Evolutionary conservation across 2,113 vertebrate genomes (phyloP).

Genomic region (Reinhardtius hippoglossoides): DNA sequence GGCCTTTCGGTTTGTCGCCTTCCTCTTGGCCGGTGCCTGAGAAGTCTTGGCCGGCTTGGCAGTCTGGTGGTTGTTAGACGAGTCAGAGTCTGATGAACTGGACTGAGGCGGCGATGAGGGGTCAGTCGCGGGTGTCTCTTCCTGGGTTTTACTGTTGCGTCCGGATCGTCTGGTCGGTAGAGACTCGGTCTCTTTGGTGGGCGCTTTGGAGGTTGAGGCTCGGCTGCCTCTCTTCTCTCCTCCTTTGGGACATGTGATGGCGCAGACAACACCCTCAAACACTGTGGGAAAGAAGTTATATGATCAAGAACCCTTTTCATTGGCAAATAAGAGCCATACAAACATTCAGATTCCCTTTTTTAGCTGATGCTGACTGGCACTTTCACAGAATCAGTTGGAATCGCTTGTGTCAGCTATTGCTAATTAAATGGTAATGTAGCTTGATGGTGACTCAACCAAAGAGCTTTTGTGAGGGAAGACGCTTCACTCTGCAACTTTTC

Average conservation of each 20-base stretch:
- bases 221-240: conserved; percentile 90
- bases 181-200: conserved; percentile 84
- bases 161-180: conserved; percentile 86
- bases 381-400: too few relatives aligned
- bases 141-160: conserved; percentile 85
- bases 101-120: conserved; percentile 82
- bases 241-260: conserved; percentile 89
- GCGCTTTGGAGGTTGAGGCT: conserved; percentile 87
- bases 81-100: conserved; percentile 82
- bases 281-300: conserved; percentile 68
- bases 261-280: conserved; percentile 86
- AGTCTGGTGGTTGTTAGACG: conserved; percentile 75
- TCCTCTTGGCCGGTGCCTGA: conserved; percentile 82
- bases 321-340: too few relatives aligned
- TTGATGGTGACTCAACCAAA: too few relatives aligned
- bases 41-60: conserved; percentile 48
- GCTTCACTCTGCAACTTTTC: too few relatives aligned
- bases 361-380: too few relatives aligned
- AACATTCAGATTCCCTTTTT: too few relatives aligned
- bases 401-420: too few relatives aligned
- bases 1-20: conserved; percentile 80
- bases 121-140: conserved; percentile 76
- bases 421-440: too few relatives aligned
- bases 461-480: too few relatives aligned
- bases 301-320: neutral